Evolutionary conservation across 2,888 invertebrate genomes (phyloP).

Genomic region (Lypha dubia): DNA sequence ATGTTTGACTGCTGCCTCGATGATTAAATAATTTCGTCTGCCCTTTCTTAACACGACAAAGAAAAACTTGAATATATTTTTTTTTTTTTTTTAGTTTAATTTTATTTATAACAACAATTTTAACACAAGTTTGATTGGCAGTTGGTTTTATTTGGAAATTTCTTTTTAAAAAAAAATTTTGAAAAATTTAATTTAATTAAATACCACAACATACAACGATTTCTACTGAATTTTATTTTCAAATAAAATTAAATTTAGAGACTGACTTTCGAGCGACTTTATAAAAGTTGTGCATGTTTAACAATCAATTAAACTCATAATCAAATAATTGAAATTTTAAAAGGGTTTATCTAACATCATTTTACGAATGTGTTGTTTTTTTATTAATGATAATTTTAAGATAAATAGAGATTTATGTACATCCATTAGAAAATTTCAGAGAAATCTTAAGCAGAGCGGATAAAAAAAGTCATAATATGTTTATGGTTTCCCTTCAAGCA

Average conservation of each 20-base stretch:
- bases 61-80: not conserved
- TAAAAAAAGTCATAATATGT: not conserved
- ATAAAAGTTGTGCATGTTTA: slow-evolving; percentile 8
- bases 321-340: slow-evolving; percentile 1
- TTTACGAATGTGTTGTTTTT: too few relatives aligned
- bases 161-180: not conserved
- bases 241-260: slow-evolving; percentile 41
- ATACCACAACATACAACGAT: slow-evolving; percentile 3
- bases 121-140: slow-evolving; percentile 64
- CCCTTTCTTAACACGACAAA: slow-evolving; percentile 19
- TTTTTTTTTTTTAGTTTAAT: slow-evolving; percentile 56
- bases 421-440: not conserved
- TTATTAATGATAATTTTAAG: not conserved
- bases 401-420: not conserved
- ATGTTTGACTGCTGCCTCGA: not conserved
- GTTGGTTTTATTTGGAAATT: slow-evolving; percentile 16
- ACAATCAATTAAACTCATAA: slow-evolving; percentile 17
- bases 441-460: not conserved
- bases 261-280: slow-evolving; percentile 16
- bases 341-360: not conserved
- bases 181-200: slow-evolving; percentile 38
- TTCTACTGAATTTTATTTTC: slow-evolving; percentile 19
- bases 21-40: slow-evolving; percentile 16
- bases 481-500: not conserved
- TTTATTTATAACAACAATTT: slow-evolving; percentile 56